phyloP scores from a whole-genome alignment of 2,113 vertebrate species.

The Ibidorhyncha struthersii region DNA sequence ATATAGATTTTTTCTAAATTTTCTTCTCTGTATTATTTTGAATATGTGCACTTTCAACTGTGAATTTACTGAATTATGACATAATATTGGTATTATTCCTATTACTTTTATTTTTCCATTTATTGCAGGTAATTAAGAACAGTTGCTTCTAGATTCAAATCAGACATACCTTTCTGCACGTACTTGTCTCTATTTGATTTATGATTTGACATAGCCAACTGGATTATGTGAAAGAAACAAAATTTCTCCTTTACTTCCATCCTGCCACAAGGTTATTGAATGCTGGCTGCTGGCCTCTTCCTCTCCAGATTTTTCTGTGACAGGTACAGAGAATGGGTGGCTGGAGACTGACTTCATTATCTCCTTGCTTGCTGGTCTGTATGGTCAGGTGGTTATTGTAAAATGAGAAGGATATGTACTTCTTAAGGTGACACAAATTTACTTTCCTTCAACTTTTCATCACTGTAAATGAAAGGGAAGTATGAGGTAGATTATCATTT shows the following conservation, averaged over 20 bases:
- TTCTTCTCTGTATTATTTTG: background rate
- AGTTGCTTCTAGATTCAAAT: background rate
- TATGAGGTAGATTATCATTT: background rate
- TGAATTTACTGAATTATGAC: background rate
- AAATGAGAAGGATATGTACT: background rate
- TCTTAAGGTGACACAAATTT: background rate
- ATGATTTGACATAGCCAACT: background rate
- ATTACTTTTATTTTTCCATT: background rate
- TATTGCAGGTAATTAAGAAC: background rate
- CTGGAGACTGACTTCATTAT: background rate
- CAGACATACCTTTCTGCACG: background rate
- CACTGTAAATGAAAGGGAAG: background rate
- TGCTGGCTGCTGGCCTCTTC: background rate
- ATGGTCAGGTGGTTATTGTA: background rate
- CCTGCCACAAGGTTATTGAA: background rate
- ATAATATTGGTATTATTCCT: background rate
- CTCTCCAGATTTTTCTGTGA: background rate
- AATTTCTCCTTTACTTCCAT: background rate
- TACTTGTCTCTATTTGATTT: background rate
- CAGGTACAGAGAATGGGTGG: accelerated
- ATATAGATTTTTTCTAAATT: background rate
- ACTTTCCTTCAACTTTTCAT: background rate
- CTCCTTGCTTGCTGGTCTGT: background rate
- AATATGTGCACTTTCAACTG: background rate
- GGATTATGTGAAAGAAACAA: background rate